phyloP scores from a whole-genome alignment of 2,797 vertebrate species.

The Crax fasciolata region DNA sequence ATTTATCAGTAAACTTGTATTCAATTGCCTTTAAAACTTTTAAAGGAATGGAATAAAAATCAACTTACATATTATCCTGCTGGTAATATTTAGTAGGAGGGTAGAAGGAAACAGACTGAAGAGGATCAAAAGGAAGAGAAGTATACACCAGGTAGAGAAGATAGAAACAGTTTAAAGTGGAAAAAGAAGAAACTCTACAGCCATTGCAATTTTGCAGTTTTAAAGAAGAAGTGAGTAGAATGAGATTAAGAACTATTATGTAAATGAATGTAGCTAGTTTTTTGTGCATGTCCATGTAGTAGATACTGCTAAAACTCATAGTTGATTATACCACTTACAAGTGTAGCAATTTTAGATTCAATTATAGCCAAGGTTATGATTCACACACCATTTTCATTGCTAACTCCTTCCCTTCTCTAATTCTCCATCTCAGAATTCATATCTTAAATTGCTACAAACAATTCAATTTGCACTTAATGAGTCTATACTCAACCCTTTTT shows the following conservation, averaged over 20 bases:
- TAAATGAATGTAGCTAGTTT: background rate
- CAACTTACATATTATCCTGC: background rate
- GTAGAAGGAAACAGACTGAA: background rate
- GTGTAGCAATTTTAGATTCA: slow-evolving; percentile 19
- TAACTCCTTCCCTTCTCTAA: background rate
- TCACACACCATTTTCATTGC: slow-evolving; percentile 2
- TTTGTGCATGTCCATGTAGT: background rate
- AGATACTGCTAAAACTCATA: background rate
- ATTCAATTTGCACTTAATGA: background rate
- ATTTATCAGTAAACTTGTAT: background rate
- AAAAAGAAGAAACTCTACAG: background rate
- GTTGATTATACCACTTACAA: background rate
- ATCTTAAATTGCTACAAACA: background rate
- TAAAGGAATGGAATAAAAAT: background rate
- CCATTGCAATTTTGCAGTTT: background rate
- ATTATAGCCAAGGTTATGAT: background rate
- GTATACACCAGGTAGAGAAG: background rate
- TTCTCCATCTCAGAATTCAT: background rate
- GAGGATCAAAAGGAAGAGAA: background rate
- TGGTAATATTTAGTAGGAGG: background rate
- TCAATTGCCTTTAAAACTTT: background rate
- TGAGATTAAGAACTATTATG: background rate
- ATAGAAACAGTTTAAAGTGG: background rate
- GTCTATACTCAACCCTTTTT: background rate
- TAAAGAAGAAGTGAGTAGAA: background rate